A percentile compares a stretch with the other conserved stretches of the same genome.
Evolutionary conservation across 2,888 invertebrate genomes (phyloP).

Genomic region (Doris montereyensis): DNA sequence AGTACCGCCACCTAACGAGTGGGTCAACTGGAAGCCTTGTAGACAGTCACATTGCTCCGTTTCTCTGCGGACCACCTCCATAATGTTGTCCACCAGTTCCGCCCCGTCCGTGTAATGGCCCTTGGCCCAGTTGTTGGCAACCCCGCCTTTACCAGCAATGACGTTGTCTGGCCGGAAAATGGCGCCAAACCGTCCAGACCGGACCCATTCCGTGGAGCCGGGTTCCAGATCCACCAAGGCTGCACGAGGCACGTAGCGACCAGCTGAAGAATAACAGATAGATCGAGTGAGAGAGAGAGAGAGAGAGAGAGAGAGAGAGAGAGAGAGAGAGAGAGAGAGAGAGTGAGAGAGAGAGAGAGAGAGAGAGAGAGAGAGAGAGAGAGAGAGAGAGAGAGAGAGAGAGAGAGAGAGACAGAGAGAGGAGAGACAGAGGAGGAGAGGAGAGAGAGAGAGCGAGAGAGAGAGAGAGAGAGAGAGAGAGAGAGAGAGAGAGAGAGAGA

Average conservation of each 20-base stretch:
- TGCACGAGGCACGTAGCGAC: conserved; percentile 38
- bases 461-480: conserved; percentile 10
- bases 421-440: background rate
- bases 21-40: conserved; percentile 71
- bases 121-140: conserved; percentile 70
- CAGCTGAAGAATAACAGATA: conserved; percentile 75
- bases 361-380: background rate
- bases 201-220: conserved; percentile 95
- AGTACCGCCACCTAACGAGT: conserved; percentile 88
- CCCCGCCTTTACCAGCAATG: conserved; percentile 78
- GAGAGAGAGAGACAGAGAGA: too few relatives aligned
- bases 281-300: too few relatives aligned
- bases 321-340: conserved; percentile 1
- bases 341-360: background rate
- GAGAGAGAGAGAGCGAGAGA: too few relatives aligned
- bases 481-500: background rate
- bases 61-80: conserved; percentile 71
- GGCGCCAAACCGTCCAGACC: conserved; percentile 92
- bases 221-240: conserved; percentile 91
- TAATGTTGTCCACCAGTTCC: conserved; percentile 70
- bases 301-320: background rate
- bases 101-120: conserved; percentile 71
- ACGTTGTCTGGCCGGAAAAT: conserved; percentile 96
- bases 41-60: conserved; percentile 70
- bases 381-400: background rate